A percentile compares a stretch with the other conserved stretches of the same genome.
Conservation (phyloP, 1,140 invertebrate genomes). For the Aphaenogaster ashmeadi region DNA sequence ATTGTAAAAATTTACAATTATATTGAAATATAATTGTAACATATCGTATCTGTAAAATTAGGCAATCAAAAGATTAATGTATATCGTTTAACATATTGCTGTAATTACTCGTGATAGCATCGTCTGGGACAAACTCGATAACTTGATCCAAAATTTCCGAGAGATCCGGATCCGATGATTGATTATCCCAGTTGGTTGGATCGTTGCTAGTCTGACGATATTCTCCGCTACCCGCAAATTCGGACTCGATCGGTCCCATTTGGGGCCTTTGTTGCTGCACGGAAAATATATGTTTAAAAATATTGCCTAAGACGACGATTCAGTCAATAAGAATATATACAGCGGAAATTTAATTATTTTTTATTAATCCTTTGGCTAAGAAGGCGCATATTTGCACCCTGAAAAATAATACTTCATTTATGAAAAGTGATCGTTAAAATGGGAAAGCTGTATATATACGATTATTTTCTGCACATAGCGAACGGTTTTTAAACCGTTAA, state of each 20-base stretch:
- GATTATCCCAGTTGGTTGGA: conserved; percentile 84
- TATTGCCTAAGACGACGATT: background rate
- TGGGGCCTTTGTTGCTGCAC: conserved; percentile 84
- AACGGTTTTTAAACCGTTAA: background rate
- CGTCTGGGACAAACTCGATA: conserved; percentile 92
- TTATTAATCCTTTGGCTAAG: background rate
- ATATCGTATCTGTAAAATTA: conserved; percentile 3
- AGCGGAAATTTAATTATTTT: background rate
- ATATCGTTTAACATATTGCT: background rate
- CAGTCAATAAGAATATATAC: background rate
- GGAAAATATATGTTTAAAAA: conserved; percentile 53
- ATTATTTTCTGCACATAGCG: background rate
- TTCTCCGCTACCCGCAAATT: conserved; percentile 82
- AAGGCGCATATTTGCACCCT: background rate
- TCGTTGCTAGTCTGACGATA: conserved; percentile 80
- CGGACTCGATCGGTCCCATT: conserved; percentile 84
- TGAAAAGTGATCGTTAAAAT: no score
- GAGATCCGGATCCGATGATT: conserved; percentile 90
- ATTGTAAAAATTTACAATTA: background rate
- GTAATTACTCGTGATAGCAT: conserved; percentile 84
- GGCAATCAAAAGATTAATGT: background rate
- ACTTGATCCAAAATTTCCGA: conserved; percentile 95
- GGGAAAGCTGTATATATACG: background rate
- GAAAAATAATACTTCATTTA: no score
- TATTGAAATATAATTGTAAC: conserved; percentile 4